These are phyloP conservation scores for Luidia sarsii DNA, from an alignment of 53 echinoderm and acorn worm species.

Conservation along the genomic window DNA sequence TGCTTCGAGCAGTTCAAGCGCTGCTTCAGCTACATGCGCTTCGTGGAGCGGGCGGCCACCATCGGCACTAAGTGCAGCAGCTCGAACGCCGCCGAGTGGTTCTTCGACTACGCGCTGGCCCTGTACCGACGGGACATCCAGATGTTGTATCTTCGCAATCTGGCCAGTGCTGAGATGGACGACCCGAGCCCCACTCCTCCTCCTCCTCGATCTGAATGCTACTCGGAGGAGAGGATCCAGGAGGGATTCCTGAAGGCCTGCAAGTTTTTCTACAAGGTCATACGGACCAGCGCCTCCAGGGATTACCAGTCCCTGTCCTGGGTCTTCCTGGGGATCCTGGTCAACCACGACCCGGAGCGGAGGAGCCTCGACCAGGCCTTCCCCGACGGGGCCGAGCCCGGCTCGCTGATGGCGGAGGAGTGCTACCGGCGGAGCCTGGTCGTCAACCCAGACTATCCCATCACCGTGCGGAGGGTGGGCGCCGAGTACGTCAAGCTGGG, in stretches of 20 bases:
- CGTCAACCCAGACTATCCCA: slow-evolving; percentile 52
- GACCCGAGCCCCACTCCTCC: neutral
- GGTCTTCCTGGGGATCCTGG: slow-evolving; percentile 83
- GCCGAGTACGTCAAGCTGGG: slow-evolving; percentile 77
- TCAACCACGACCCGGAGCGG: slow-evolving; percentile 60
- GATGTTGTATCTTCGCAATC: slow-evolving; percentile 70
- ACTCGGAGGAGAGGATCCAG: slow-evolving; percentile 41
- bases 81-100: slow-evolving; percentile 74
- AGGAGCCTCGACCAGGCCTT: slow-evolving; percentile 53
- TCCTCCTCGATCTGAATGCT: slow-evolving; percentile 17
- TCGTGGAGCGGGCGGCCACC: slow-evolving; percentile 70
- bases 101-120: slow-evolving; percentile 84
- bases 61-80: slow-evolving; percentile 57
- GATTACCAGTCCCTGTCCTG: slow-evolving; percentile 70
- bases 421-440: slow-evolving; percentile 61
- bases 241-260: slow-evolving; percentile 69
- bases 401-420: slow-evolving; percentile 37
- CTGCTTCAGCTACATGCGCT: slow-evolving; percentile 79
- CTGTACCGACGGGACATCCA: slow-evolving; percentile 82
- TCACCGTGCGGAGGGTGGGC: slow-evolving; percentile 71
- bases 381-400: slow-evolving; percentile 21
- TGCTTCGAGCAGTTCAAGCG: slow-evolving; percentile 86
- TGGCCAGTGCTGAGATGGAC: slow-evolving; percentile 8
- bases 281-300: slow-evolving; percentile 39
- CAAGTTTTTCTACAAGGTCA: slow-evolving; percentile 60